Percentiles rank a stretch among this genome's conserved stretches.
These are phyloP conservation scores for Philopotamus ludificatus DNA, from an alignment of 1,140 invertebrate genomes.

Conservation along the genomic window DNA sequence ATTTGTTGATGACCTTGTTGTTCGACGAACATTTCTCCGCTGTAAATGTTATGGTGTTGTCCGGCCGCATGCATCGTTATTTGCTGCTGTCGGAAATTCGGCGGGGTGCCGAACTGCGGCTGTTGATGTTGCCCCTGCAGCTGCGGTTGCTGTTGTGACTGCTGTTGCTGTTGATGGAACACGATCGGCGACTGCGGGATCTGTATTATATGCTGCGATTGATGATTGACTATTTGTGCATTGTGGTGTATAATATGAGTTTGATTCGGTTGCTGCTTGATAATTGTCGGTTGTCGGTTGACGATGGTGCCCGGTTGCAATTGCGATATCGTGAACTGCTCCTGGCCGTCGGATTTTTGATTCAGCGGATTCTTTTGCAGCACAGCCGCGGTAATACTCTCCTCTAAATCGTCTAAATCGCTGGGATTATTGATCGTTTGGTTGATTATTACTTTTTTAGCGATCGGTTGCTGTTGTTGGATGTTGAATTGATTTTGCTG, in stretches of 20 bases:
- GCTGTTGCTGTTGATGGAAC: slow-evolving; percentile 45
- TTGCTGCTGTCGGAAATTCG: slow-evolving; percentile 27
- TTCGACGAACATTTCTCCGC: slow-evolving; percentile 29
- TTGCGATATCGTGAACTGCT: slow-evolving; percentile 42
- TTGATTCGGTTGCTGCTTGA: slow-evolving; percentile 44
- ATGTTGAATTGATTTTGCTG: slow-evolving; percentile 47
- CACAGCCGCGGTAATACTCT: slow-evolving; percentile 54
- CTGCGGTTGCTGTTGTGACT: slow-evolving; percentile 11
- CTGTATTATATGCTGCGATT: slow-evolving; percentile 33
- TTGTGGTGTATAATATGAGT: slow-evolving; percentile 16
- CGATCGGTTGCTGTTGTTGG: slow-evolving; percentile 45
- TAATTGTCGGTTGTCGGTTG: slow-evolving; percentile 37
- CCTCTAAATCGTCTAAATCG: slow-evolving; percentile 54
- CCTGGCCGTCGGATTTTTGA: slow-evolving; percentile 20
- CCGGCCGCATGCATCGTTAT: neutral
- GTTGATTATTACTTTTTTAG: slow-evolving; percentile 48
- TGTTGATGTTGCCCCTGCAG: slow-evolving; percentile 25
- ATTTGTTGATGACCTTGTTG: slow-evolving; percentile 35
- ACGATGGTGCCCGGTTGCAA: slow-evolving; percentile 43
- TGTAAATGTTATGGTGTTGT: slow-evolving; percentile 18
- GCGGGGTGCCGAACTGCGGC: slow-evolving; percentile 16
- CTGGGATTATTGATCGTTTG: slow-evolving; percentile 47
- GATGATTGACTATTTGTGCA: slow-evolving; percentile 15
- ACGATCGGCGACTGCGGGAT: slow-evolving; percentile 46
- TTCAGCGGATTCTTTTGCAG: slow-evolving; percentile 49